phyloP scores from a whole-genome alignment of 2,113 vertebrate species.

The Microcebus murinus region DNA sequence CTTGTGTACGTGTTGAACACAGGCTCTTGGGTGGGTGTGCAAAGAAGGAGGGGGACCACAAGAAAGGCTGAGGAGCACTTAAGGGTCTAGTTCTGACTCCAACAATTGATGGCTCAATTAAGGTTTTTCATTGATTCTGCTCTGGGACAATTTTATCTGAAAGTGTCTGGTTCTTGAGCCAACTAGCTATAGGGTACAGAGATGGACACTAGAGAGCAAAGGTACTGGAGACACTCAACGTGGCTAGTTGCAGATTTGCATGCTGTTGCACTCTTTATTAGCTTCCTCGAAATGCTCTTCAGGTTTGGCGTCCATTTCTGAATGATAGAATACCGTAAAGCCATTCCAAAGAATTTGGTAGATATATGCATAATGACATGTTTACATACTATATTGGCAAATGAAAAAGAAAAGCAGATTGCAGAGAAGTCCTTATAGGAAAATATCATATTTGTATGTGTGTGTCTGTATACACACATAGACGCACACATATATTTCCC shows the following conservation, averaged over 20 bases:
- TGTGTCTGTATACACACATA: neutral
- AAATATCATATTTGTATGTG: neutral
- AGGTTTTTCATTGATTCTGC: neutral
- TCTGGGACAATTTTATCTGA: neutral
- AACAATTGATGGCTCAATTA: neutral
- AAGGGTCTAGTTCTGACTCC: neutral
- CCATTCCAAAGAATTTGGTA: neutral
- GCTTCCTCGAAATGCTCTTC: conserved; percentile 1
- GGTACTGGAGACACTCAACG: neutral
- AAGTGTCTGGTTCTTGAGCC: neutral
- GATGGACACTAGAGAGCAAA: neutral
- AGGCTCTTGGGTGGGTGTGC: too few relatives aligned
- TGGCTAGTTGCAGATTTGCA: neutral
- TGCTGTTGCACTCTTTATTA: neutral
- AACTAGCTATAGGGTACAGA: neutral
- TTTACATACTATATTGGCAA: neutral
- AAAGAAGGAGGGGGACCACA: neutral
- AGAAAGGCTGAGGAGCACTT: neutral
- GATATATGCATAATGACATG: neutral
- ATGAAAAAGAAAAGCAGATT: conserved; percentile 43
- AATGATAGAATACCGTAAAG: neutral
- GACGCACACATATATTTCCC: neutral
- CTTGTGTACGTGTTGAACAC: too few relatives aligned
- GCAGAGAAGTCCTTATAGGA: neutral
- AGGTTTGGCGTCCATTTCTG: neutral